These are phyloP conservation scores for Sinocyclocheilus anshuiensis DNA, from an alignment of 2,113 vertebrate genomes.

Conservation along the genomic window DNA sequence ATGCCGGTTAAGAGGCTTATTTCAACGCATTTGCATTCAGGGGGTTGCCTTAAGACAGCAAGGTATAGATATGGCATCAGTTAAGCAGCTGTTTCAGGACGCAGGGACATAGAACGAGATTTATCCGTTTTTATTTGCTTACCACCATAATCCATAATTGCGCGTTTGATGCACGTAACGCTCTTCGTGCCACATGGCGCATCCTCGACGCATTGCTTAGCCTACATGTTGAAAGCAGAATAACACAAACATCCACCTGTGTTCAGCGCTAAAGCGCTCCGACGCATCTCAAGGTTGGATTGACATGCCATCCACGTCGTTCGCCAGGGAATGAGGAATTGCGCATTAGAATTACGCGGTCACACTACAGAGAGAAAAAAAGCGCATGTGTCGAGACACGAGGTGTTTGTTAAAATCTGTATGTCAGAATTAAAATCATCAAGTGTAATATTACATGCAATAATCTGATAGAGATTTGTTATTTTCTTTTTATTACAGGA, in stretches of 20 bases:
- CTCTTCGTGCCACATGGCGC: constrained; percentile 37
- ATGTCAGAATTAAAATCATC: neutral
- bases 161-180: constrained; percentile 45
- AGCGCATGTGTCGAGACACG: constrained; percentile 2
- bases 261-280: constrained; percentile 52
- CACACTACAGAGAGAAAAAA: neutral
- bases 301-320: constrained; percentile 74
- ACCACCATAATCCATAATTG: constrained; percentile 62
- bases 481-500: constrained; percentile 63
- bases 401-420: neutral
- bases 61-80: constrained; percentile 55
- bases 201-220: constrained; percentile 38
- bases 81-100: constrained; percentile 51
- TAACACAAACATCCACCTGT: constrained; percentile 51
- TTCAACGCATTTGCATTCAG: constrained; percentile 72
- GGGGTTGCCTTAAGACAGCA: constrained; percentile 60
- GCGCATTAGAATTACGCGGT: constrained; percentile 66
- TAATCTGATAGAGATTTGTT: constrained; percentile 8
- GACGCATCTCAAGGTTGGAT: constrained; percentile 77
- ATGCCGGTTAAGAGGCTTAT: constrained; percentile 74
- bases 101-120: constrained; percentile 19
- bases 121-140: constrained; percentile 42
- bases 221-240: constrained; percentile 46
- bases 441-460: neutral
- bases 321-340: constrained; percentile 70